A percentile compares a stretch with the other conserved stretches of the same genome.
phyloP scores from a whole-genome alignment of 2,888 invertebrate species.

The Anarsia innoxiella region DNA sequence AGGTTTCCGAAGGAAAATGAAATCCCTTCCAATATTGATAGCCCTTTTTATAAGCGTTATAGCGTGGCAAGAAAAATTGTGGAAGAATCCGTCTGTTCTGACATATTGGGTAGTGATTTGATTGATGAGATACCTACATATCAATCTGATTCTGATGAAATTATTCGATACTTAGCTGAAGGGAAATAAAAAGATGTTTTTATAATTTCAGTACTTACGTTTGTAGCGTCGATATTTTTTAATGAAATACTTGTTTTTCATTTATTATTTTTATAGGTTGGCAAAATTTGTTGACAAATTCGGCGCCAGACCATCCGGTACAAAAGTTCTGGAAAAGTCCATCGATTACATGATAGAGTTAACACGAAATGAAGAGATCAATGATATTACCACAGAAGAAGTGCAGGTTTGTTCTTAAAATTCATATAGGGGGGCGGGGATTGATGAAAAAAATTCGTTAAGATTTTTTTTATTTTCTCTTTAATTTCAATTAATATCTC shows the following conservation, averaged over 20 bases:
- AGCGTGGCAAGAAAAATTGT: conserved; percentile 38
- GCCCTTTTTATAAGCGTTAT: conserved; percentile 29
- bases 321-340: conserved; percentile 76
- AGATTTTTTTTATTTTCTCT: no score
- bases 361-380: conserved; percentile 41
- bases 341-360: conserved; percentile 79
- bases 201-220: not conserved
- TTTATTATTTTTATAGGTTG: conserved; percentile 35
- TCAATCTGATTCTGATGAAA: conserved; percentile 59
- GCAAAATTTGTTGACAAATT: conserved; percentile 72
- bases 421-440: no score
- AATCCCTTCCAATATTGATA: conserved; percentile 29
- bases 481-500: no score
- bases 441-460: no score
- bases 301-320: conserved; percentile 78
- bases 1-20: conserved; percentile 35
- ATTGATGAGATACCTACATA: conserved; percentile 77
- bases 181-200: conserved; percentile 63
- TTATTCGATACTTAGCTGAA: conserved; percentile 64
- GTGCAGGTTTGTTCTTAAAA: conserved; percentile 50
- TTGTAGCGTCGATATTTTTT: not conserved
- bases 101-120: conserved; percentile 56
- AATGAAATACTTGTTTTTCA: not conserved
- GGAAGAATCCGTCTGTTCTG: conserved; percentile 39
- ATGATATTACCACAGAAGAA: conserved; percentile 82